phyloP scores from a whole-genome alignment of 2,888 invertebrate genomes.

The Drosophila mulleri region DNA sequence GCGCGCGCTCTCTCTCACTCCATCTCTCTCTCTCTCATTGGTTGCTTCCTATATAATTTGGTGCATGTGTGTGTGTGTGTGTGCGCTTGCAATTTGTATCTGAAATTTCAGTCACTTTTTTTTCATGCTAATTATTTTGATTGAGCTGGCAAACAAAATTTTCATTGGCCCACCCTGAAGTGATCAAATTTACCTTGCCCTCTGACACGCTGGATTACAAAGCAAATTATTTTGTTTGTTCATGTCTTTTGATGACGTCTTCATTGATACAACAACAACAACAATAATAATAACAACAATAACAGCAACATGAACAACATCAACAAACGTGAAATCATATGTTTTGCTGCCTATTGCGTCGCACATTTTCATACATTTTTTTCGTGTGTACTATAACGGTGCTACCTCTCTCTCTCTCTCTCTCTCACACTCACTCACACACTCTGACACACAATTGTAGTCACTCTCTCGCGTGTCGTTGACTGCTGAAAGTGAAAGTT shows the following conservation, averaged over 20 bases:
- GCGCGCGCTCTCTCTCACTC: neutral
- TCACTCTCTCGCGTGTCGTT: constrained; percentile 57
- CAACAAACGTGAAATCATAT: constrained; percentile 61
- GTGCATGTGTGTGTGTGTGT: neutral
- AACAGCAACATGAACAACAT: constrained; percentile 23
- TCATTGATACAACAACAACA: constrained; percentile 26
- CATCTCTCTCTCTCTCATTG: neutral
- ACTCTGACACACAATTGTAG: neutral
- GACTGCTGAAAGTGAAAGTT: constrained; percentile 81
- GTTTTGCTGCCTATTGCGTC: constrained; percentile 68
- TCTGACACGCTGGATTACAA: constrained; percentile 34
- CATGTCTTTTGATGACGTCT: constrained; percentile 44
- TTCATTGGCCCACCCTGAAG: constrained; percentile 8
- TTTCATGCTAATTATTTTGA: neutral
- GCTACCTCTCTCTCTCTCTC: constrained; percentile 12
- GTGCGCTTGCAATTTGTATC: neutral
- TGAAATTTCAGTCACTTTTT: neutral
- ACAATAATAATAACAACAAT: constrained; percentile 21
- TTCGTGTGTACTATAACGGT: constrained; percentile 52
- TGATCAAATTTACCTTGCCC: constrained; percentile 54
- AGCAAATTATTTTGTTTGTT: constrained; percentile 49
- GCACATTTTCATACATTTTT: constrained; percentile 54
- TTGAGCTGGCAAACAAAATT: constrained; percentile 37
- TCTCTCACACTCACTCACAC: neutral
- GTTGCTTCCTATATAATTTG: neutral